Evolutionary conservation across 1,140 invertebrate species (phyloP), one percentile per base, ranked within the genome.

Genomic region (Homalodisca vitripennis): DNA sequence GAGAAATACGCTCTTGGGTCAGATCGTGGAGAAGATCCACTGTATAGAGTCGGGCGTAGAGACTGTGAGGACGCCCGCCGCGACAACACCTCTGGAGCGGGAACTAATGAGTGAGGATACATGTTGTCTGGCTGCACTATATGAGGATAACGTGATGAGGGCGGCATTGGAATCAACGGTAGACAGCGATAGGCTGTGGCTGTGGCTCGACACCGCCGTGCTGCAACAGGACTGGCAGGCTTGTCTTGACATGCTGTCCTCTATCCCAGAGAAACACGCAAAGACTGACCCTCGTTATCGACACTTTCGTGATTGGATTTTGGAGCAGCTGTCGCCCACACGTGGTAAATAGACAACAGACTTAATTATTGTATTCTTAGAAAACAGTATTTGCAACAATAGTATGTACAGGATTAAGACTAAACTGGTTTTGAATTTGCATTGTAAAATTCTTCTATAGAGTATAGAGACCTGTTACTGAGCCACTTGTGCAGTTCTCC

Each of bases 1-100:
- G n/a, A 66, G 63, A 47, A 46, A 41, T 24, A 32, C 63, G 1
- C 30, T 66, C 14, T 47, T 66, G 34, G 63, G 63, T 20, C 17
- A 13, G 10, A 20, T 66, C 63, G 32, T 66, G 13, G 63, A 66
- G 22, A 66, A 66, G 31, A 27, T 66, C 17, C 41, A 66, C 26
- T 46, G 63, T 27, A 66, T 66, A 10, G 63, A 66, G 26, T 20
- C 32, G 6, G 32, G 17, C 12, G 63, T 46, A 27, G 63, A 66
- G 31, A 47, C 32, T 66, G 63, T 20, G 17, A 46, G 20, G 6
- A 66, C 27, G 22, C 17, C 20, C 12, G 26, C 34, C n/a, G 22
- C 2, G n/a, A 66, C 34, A 22, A 46, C 63, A 2, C 2, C 63
- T 13, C 26, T 66, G 10, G 63, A 66, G 2, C 27, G 63, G 2